Conservation (phyloP, 2,797 vertebrate species). For the Eupleurogrammus muticus region DNA sequence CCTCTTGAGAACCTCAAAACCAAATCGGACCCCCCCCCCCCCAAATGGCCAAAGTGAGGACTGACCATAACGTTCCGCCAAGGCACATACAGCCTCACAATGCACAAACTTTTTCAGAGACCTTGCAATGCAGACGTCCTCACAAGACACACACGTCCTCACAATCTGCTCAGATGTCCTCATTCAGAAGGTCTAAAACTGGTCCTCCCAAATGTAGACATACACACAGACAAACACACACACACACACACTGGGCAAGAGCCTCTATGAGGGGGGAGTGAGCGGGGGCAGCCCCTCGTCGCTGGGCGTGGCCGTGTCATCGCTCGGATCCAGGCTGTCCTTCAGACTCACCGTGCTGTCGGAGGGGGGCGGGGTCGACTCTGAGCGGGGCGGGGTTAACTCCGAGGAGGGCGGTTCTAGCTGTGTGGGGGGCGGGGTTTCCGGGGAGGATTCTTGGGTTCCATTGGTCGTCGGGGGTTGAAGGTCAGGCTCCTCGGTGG, state of each 20-base stretch:
- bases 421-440: conserved; percentile 60
- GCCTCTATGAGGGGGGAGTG: conserved; percentile 73
- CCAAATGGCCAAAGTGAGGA: neutral
- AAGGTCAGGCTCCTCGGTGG: conserved; percentile 15
- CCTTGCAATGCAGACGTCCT: neutral
- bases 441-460: conserved; percentile 68
- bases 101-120: too few relatives aligned
- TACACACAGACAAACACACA: conserved; percentile 4
- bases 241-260: neutral
- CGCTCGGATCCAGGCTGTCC: conserved; percentile 85
- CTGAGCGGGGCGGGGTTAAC: conserved; percentile 55
- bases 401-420: conserved; percentile 62
- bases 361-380: conserved; percentile 72
- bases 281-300: conserved; percentile 82
- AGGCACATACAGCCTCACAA: neutral
- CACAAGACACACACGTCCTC: neutral
- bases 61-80: neutral
- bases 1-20: conserved; percentile 5
- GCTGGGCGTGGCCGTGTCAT: conserved; percentile 81
- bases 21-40: neutral
- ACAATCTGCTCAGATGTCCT: too few relatives aligned
- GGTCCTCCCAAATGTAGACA: conserved; percentile 56
- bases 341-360: conserved; percentile 84
- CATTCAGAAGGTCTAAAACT: neutral
- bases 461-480: conserved; percentile 75